Base-by-base conservation (phyloP, 2,797 vertebrate species). In the Chelon auratus region DNA sequence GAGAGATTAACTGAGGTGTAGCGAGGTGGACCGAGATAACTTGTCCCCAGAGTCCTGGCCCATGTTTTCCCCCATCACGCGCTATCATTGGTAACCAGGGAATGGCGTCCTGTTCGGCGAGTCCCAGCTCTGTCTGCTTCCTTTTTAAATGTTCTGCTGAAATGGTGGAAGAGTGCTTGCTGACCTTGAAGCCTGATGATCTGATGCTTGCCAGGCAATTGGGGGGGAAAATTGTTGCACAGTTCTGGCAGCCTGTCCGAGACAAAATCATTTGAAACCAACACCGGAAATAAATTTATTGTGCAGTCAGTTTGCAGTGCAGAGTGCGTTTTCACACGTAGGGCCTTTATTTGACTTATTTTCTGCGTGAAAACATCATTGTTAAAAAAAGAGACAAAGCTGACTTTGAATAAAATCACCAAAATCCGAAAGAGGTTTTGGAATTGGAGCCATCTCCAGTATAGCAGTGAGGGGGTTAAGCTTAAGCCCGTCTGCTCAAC, bases 401-500 rank as follows among this genome's bases (percentile, higher is more conserved):
- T 33, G 30, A 33, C 30, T 33, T 33, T 5, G 7, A 33, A 33
- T 33, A 33, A 33, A 33, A 33, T 5, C 30, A 1, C 5, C 30
- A 33, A 33, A 33, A 33, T 33, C 5, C 5, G 30, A 33, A 33
- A 33, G 30, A 33, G 36, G 37, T 56, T 76, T 61, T 58, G 62
- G 22, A 65, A 56, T 50, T 13, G 22, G n/a, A 61, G n/a, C 51
- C 4, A 30, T 54, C 30, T 71, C 39, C 56, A 1, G 51, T 52
- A 55, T 30, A 61, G 78, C 70, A 62, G 63, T n/a, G 52, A 67
- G 24, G 47, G 81, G 51, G 78, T 87, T 89, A 89, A 78, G 36
- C n/a, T 50, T 59, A 77, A 78, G 75, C 48, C 77, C 18, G 65
- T 72, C 85, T 54, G 76, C 78, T 81, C 77, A 74, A 60, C 78